Conservation (phyloP, 2,797 vertebrate species). For the Gallinago solitaria region DNA sequence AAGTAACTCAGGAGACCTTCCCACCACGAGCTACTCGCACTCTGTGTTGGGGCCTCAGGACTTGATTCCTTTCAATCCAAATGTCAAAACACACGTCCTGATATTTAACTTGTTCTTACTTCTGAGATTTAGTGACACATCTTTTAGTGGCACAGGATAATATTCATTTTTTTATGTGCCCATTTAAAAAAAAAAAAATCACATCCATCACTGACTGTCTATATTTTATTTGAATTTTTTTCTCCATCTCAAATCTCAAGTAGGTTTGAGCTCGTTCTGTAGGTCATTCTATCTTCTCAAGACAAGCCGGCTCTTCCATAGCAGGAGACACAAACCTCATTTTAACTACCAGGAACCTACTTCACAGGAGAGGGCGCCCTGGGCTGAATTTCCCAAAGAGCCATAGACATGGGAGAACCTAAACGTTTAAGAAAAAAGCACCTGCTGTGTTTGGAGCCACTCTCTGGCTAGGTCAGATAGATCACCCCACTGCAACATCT, state of each 20-base stretch:
- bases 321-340: not conserved
- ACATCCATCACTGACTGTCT: not conserved
- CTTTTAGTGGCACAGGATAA: not conserved
- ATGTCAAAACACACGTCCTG: not conserved
- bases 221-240: not conserved
- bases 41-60: not conserved
- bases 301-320: not conserved
- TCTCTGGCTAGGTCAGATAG: not conserved
- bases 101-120: not conserved
- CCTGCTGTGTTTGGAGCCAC: not conserved
- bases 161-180: not conserved
- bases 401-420: not conserved
- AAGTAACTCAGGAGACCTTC: not conserved
- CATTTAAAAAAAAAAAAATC: not conserved
- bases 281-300: not conserved
- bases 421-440: not conserved
- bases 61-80: not conserved
- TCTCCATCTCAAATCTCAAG: not conserved
- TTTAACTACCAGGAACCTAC: not conserved
- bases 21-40: not conserved
- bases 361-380: not conserved
- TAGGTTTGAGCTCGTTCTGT: not conserved
- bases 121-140: not conserved
- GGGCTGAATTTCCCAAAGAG: not conserved
- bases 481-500: rapidly evolving